These are phyloP conservation scores for Rhagonycha fulva DNA, from an alignment of 2,888 invertebrate genomes.

Conservation along the genomic window DNA sequence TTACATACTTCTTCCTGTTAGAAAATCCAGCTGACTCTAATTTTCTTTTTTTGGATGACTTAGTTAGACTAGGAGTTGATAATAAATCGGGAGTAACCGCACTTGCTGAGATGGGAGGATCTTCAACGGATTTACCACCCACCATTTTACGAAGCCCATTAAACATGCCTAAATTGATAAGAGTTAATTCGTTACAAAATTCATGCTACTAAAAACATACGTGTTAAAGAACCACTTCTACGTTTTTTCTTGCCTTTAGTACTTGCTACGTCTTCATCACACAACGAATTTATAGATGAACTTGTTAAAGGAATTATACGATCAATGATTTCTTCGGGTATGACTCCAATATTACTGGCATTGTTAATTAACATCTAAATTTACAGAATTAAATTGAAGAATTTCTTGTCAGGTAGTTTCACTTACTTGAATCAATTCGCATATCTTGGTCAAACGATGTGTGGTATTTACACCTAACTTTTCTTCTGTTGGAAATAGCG, in stretches of 20 bases:
- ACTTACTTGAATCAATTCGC: conserved; percentile 70
- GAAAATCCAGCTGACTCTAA: conserved; percentile 64
- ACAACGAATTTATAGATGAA: conserved; percentile 47
- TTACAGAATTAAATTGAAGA: background rate
- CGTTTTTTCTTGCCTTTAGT: conserved; percentile 74
- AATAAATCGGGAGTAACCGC: conserved; percentile 49
- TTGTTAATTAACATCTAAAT: conserved; percentile 77
- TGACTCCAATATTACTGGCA: conserved; percentile 72
- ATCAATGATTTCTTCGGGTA: conserved; percentile 65
- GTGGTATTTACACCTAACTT: conserved; percentile 59
- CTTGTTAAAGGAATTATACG: conserved; percentile 45
- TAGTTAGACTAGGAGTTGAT: conserved; percentile 63
- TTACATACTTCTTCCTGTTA: conserved; percentile 68
- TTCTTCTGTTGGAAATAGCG: conserved; percentile 79
- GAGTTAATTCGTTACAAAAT: conserved; percentile 5
- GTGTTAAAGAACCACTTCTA: conserved; percentile 84
- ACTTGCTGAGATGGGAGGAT: conserved; percentile 55
- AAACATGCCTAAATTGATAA: conserved; percentile 67
- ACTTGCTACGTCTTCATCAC: conserved; percentile 57
- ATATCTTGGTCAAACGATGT: conserved; percentile 68
- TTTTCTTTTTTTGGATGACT: conserved; percentile 70
- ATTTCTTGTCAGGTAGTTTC: background rate
- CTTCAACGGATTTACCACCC: conserved; percentile 59
- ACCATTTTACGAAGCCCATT: conserved; percentile 80
- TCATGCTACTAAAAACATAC: conserved; percentile 55